These are phyloP conservation scores for Acanthococcus lagerstroemiae DNA, from an alignment of 2,888 invertebrate species.

Conservation along the genomic window DNA sequence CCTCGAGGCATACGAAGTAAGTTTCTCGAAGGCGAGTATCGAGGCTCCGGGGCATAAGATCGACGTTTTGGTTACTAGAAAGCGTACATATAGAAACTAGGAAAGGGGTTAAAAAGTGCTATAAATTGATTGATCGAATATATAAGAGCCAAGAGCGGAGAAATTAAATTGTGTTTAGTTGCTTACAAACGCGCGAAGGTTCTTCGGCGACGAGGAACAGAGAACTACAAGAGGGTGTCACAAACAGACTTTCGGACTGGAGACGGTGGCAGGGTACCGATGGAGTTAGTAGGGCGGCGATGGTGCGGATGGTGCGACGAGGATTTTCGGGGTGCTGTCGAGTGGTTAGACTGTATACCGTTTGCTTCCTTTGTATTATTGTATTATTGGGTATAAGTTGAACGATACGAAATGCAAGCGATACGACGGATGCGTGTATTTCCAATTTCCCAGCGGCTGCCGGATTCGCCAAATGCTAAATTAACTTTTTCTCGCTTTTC, in stretches of 20 bases:
- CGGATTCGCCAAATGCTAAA: conserved; percentile 30
- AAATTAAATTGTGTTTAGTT: conserved; percentile 31
- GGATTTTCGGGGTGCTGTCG: conserved; percentile 25
- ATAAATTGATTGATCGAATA: conserved; percentile 31
- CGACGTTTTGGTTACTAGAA: too few relatives aligned
- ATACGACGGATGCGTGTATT: conserved; percentile 30
- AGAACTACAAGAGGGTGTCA: conserved; percentile 29
- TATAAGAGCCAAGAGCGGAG: conserved; percentile 24
- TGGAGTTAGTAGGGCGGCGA: neutral
- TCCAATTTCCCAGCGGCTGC: conserved; percentile 29
- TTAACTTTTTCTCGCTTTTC: conserved; percentile 31
- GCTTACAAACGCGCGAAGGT: conserved; percentile 26
- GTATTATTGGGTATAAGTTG: conserved; percentile 31
- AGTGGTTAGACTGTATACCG: conserved; percentile 31
- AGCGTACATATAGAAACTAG: too few relatives aligned
- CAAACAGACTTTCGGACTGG: conserved; percentile 21
- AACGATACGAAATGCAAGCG: conserved; percentile 30
- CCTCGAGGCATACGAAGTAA: too few relatives aligned
- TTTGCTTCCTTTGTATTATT: conserved; percentile 31
- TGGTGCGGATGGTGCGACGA: conserved; percentile 14
- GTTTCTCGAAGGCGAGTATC: too few relatives aligned
- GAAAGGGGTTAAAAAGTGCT: too few relatives aligned
- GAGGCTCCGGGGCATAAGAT: too few relatives aligned
- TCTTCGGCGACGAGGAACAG: conserved; percentile 11
- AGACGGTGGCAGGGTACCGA: neutral